Percentiles rank a stretch among this genome's conserved stretches.
These are phyloP conservation scores for Odontamblyopus rebecca DNA, from an alignment of 2,797 vertebrate species.

Conservation along the genomic window DNA sequence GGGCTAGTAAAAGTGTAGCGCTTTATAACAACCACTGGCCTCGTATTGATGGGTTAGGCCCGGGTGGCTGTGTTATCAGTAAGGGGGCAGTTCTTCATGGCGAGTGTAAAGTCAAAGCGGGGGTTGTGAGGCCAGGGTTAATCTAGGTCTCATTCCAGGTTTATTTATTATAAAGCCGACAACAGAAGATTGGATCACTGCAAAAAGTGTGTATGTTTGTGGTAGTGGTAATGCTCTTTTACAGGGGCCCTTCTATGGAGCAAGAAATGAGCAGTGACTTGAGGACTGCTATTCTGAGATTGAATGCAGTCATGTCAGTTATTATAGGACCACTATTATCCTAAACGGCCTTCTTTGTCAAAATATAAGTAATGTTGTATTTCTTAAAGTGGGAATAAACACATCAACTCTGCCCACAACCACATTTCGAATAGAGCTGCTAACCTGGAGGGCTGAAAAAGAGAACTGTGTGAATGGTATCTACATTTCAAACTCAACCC, in stretches of 20 bases:
- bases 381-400: too few relatives aligned
- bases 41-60: conserved; percentile 10
- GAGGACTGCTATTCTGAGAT: neutral
- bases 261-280: neutral
- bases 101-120: neutral
- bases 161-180: neutral
- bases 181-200: neutral
- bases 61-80: conserved; percentile 12
- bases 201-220: neutral
- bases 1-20: conserved; percentile 11
- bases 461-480: too few relatives aligned
- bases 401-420: too few relatives aligned
- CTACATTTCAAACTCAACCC: too few relatives aligned
- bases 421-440: too few relatives aligned
- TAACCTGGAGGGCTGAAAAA: too few relatives aligned
- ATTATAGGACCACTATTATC: too few relatives aligned
- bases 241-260: neutral
- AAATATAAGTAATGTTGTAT: too few relatives aligned
- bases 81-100: conserved; percentile 2
- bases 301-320: neutral
- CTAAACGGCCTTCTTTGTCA: too few relatives aligned
- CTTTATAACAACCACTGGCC: conserved; percentile 14
- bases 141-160: neutral
- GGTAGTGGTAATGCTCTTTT: too few relatives aligned
- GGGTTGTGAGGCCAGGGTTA: neutral